Evolutionary conservation across 2,113 vertebrate genomes (phyloP), one percentile per base, ranked within the genome.

Genomic region (Potamarius usumacintae): DNA sequence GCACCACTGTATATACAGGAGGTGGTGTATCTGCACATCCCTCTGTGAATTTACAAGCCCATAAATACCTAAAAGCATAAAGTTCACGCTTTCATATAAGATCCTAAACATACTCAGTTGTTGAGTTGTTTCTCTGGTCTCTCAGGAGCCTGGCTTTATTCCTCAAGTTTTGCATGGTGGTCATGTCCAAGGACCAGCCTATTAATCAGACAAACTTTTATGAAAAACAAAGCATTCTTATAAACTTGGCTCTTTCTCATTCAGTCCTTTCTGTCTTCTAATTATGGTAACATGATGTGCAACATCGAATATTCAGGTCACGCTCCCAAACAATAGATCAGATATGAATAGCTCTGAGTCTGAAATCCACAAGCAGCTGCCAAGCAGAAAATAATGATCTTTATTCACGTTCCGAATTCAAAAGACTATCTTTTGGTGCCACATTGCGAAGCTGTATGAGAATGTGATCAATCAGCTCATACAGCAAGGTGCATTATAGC

Each of bases 151-250:
- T 18, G 18, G 12, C 11, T 76, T 77, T 62, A n/a, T 82, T 69
- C 57, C 18, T 7, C 22, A 85, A 74, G 50, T 71, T 83, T 78
- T 30, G 58, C 58, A 69, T 76, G 17, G n/a, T n/a, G 50, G n/a
- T 89, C 15, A 15, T 30, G 25, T 79, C 55, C 48, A 80, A 69
- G n/a, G n/a, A 71, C 48, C 65, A 57, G 52, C 18, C 78, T 62
- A 63, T 82, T 82, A 77, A 76, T 90, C n/a, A 71, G 58, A 86
- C 76, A 85, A 86, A 90, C 62, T 69, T 69, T 81, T 79, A 87
- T 83, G 83, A 83, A 85, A 69, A 22, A 60, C 63, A 82, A 86
- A 86, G 30, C n/a, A 67, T 63, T 89, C 67, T 4, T 60, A 86
- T 60, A 67, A 58, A 84, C 76, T 84, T 77, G 55, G 55, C 60